Evolutionary conservation across 2,113 vertebrate species (phyloP), one percentile per base, ranked within the genome.

Genomic region (Campylomormyrus numenius): DNA sequence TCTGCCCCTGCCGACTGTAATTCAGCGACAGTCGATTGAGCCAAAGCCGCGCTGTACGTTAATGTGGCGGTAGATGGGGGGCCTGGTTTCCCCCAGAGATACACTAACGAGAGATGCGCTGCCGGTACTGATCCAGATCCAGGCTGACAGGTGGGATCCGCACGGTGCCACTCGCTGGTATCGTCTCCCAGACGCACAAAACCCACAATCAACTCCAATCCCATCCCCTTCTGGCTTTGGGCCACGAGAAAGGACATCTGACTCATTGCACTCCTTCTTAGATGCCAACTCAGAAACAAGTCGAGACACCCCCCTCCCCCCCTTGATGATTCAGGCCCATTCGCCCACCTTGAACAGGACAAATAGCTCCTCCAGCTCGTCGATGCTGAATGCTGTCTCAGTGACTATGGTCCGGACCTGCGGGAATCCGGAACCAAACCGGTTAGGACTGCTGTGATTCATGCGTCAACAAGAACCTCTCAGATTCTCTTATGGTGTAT

Each of bases 361-460:
- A 45, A 97, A 99, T 0, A 99, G 96, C 91, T 99, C 98, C 92
- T 99, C 98, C 90, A 99, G 92, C 87, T 99, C 98, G 80, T 98
- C 98, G 0, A 98, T 97, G 91, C 95, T 97, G 91, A 99, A 99
- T 70, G 97, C 96, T 0, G 98, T 99, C 94, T 99, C 98, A 0
- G 98, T 99, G 88, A 99, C 97, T 90, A 99, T 98, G 46, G 97
- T 98, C 85, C 98, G 96, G 1, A 99, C 98, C 98, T 99, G 93
- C 90, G 39, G 0, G 2, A 46, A 15, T 87, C 42, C 89, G 0
- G 66, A 88, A 91, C 58, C 46, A 56, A 87, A 88, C 24, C 2
- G 13, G 27, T n/a, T 31, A 52, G 31, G 27, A 24, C 83, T 10
- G 21, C 21, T 21, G 39, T 48, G 39, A 50, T 50, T 87, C 85